These are phyloP conservation scores for Clivina fossor DNA, from an alignment of 2,888 invertebrate species.

Conservation along the genomic window DNA sequence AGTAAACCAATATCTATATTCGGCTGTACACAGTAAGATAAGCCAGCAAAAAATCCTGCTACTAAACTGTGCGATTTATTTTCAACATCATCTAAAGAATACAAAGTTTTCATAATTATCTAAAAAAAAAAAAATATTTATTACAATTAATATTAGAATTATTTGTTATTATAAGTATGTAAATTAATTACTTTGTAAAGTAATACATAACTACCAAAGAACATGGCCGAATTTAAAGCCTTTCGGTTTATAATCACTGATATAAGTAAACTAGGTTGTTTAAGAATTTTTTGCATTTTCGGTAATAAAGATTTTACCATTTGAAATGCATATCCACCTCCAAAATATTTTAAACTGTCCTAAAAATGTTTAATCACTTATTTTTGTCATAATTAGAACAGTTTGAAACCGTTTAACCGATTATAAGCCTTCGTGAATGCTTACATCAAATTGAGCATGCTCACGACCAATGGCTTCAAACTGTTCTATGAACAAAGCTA, in stretches of 20 bases:
- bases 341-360: constrained; percentile 13
- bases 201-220: constrained; percentile 15
- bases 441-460: too few species aligned
- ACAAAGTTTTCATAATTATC: constrained; percentile 14
- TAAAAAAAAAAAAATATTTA: not conserved
- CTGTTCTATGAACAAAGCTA: too few species aligned
- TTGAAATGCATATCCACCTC: constrained; percentile 16
- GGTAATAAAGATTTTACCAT: constrained; percentile 1
- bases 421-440: too few species aligned
- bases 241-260: constrained; percentile 8
- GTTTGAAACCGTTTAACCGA: too few species aligned
- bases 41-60: constrained; percentile 20
- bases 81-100: not conserved
- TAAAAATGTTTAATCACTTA: too few species aligned
- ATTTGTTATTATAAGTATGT: not conserved
- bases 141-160: not conserved
- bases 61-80: constrained; percentile 8
- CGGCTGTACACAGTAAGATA: constrained; percentile 11
- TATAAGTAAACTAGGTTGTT: constrained; percentile 9
- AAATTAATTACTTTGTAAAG: constrained; percentile 21
- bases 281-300: constrained; percentile 1
- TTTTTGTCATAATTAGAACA: too few species aligned
- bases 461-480: too few species aligned
- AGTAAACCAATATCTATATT: constrained; percentile 19
- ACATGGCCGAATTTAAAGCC: not conserved